Percentiles rank a stretch among this genome's conserved stretches.
Conservation (phyloP, 2,113 vertebrate genomes). For the Campylomormyrus numenius region DNA sequence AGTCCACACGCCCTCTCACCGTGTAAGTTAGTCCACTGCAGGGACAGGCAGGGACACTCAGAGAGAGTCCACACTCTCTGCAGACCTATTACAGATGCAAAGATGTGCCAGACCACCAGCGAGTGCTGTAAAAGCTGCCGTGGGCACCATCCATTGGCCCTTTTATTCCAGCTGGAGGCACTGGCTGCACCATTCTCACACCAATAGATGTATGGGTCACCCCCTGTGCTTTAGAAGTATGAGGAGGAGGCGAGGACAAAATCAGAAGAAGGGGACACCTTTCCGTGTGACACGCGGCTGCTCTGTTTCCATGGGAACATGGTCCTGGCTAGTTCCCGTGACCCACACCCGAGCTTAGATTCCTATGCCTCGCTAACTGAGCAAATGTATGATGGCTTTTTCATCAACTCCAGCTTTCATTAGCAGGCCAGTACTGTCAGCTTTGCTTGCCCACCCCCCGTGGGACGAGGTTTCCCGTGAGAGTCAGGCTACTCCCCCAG, state of each 20-base stretch:
- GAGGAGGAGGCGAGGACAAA: not conserved
- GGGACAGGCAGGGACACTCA: too few relatives aligned
- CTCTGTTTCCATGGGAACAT: not conserved
- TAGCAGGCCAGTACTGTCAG: not conserved
- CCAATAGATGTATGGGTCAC: not conserved
- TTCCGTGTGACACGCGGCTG: not conserved
- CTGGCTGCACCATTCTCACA: not conserved
- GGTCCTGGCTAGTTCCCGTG: not conserved
- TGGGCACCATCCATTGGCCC: not conserved
- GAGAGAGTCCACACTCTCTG: too few relatives aligned
- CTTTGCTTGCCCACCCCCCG: not conserved
- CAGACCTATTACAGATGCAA: not conserved
- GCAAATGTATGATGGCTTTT: not conserved
- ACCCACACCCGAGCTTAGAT: not conserved
- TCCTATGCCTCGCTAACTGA: not conserved
- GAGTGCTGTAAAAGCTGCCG: not conserved
- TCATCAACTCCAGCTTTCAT: not conserved
- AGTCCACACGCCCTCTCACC: not conserved
- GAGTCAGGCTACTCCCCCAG: not conserved
- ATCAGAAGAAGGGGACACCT: not conserved
- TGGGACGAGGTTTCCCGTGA: constrained; percentile 22
- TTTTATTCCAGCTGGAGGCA: not conserved
- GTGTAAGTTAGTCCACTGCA: not conserved
- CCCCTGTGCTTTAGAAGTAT: not conserved
- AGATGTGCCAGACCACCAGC: not conserved